Evolutionary conservation across 2,797 vertebrate species (phyloP), one percentile per base, ranked within the genome.

Genomic region (Epinephelus awoara): DNA sequence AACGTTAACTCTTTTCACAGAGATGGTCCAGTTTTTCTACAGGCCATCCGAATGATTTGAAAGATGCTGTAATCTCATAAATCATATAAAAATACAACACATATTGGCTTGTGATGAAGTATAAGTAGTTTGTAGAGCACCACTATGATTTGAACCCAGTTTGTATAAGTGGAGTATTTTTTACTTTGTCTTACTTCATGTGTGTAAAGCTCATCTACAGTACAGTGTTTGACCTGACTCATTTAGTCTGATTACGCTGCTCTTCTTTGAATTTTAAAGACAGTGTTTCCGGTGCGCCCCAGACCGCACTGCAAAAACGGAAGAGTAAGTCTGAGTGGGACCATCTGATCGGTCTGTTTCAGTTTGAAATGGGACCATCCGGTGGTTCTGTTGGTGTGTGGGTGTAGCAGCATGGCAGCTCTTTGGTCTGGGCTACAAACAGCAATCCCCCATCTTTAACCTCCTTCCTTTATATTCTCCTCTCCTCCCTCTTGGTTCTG

Each of bases 241-340:
- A n/a, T 63, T 69, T 29, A 86, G 77, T 79, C 82, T 94, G 88
- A 90, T 76, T 11, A 69, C 63, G 2, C 65, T 90, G 88, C 88
- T 94, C 79, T 94, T 85, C 88, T 95, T 85, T 95, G 82, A 93
- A 94, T 95, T 93, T 94, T 78, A 86, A 94, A 99, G 97, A 96
- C 96, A 73, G 95, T 98, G 92, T 98, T 97, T 80, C 97, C 97
- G 61, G 79, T 98, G 75, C 95, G 97, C 87, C 93, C 94, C 91
- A 95, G 98, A 91, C 97, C 96, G 69, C 96, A 97, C 82, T 98
- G 97, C 96, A 99, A 99, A 96, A 95, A 50, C 69, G 90, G 90
- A 40, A 92, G 92, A 76, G 98, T 99, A 97, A 98, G 97, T 79
- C 76, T 80, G 88, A 86, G 71, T 78, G 21, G 49, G 85, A 83